Evolutionary conservation across 2,888 invertebrate genomes (phyloP), one percentile per base, ranked within the genome.

Genomic region (Melinaea marsaeus): DNA sequence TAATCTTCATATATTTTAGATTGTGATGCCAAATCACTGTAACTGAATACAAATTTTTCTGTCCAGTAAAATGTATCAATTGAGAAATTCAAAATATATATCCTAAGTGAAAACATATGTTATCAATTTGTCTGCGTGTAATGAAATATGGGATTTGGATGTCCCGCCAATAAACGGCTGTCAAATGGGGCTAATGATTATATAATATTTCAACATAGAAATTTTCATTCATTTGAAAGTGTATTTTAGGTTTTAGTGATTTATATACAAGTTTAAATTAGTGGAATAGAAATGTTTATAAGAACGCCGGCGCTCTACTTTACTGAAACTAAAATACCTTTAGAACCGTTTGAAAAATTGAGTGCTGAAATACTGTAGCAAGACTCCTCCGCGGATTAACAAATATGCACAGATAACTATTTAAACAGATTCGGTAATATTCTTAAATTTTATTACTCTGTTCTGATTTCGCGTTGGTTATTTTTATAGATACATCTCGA

Each of bases 311-410:
- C 71, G 84, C 69, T 80, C 86, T 79, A 86, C 81, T 83, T 86
- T 80, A 85, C 85, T 64, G 77, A 86, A 84, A 85, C 42, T 84
- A 22, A 7, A 68, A 86, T 75, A 76, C 74, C 72, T 75, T 72
- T 76, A 77, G 76, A 80, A 79, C 75, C 76, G 76, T 67, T 76
- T 81, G 80, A 85, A 85, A 86, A 86, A 85, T 83, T 78, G 74
- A 75, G 82, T 85, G 87, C 72, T 81, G 84, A 86, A 85, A 83
- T 72, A 72, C 76, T 68, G 77, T 76, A 74, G 78, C 86, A 84
- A 72, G 71, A 77, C 84, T 83, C 82, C 85, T 85, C 78, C 79
- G 70, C 76, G 76, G 75, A 77, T 79, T 76, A 75, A 77, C 71
- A 77, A 77, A 76, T 80, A 74, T 77, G 74, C 70, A 71, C 69